These are phyloP conservation scores for Amiota mariae DNA, from an alignment of 2,888 invertebrate species.

Conservation along the genomic window DNA sequence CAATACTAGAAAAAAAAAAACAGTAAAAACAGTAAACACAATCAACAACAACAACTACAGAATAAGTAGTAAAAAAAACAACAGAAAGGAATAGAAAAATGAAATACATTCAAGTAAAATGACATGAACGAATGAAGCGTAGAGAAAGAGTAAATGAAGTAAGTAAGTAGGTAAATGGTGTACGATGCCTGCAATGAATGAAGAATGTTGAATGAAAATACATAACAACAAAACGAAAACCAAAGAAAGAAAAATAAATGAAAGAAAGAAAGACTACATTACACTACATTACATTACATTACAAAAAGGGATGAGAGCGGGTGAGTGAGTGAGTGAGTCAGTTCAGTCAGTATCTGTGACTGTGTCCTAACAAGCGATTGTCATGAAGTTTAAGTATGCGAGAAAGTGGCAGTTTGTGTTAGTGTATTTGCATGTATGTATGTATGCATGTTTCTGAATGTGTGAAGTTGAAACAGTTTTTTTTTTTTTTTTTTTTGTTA, in stretches of 20 bases:
- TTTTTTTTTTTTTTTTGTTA: no score
- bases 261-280: no score
- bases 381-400: neutral
- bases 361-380: neutral
- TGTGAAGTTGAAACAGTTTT: conserved; percentile 2
- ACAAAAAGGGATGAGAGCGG: no score
- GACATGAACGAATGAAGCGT: neutral
- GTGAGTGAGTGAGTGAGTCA: neutral
- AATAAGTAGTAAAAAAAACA: neutral
- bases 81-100: neutral
- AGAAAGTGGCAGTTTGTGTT: no score
- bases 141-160: neutral
- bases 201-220: neutral
- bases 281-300: no score
- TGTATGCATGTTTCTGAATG: no score
- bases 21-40: neutral
- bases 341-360: neutral
- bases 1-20: no score
- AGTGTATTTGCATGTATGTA: no score
- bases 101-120: neutral
- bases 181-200: neutral
- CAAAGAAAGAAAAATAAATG: no score
- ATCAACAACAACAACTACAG: neutral
- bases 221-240: neutral
- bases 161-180: neutral